A percentile compares a stretch with the other conserved stretches of the same genome.
Conservation (phyloP, 23 tunicate species). For the Phallusia fumigata region DNA sequence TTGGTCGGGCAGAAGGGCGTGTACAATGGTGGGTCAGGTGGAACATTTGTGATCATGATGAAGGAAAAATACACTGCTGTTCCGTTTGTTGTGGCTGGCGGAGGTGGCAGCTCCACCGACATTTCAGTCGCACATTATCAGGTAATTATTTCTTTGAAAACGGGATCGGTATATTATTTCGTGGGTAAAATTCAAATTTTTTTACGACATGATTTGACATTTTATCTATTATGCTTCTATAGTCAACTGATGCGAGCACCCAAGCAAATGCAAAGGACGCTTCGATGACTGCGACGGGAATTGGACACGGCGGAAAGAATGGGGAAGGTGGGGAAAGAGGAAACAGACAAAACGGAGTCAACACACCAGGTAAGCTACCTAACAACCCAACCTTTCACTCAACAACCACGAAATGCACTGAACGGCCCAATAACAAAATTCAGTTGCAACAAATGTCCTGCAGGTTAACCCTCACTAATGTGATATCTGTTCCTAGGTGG, state of each 20-base stretch:
- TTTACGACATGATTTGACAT: no score
- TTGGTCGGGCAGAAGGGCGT: constrained; percentile 93
- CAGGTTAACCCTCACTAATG: background rate
- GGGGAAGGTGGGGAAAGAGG: constrained; percentile 97
- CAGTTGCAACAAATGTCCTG: no score
- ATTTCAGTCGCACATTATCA: constrained; percentile 8
- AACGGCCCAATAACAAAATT: no score
- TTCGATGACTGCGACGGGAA: constrained; percentile 29
- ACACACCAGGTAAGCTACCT: constrained; percentile 73
- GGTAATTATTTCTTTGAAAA: background rate
- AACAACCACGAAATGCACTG: no score
- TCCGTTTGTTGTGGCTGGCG: constrained; percentile 83
- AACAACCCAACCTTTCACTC: no score
- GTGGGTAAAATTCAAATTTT: no score
- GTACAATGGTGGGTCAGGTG: constrained; percentile 82
- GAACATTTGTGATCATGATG: constrained; percentile 84
- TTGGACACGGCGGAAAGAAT: constrained; percentile 83
- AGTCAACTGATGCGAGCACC: constrained; percentile 72
- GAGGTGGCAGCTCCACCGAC: constrained; percentile 67
- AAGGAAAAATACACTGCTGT: constrained; percentile 53
- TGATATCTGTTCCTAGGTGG: constrained; percentile 46
- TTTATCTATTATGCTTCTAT: background rate
- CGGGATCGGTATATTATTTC: no score
- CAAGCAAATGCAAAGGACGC: constrained; percentile 82
- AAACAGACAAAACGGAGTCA: constrained; percentile 46